phyloP scores from a whole-genome alignment of 2,797 vertebrate species.

The Falco rusticolus region DNA sequence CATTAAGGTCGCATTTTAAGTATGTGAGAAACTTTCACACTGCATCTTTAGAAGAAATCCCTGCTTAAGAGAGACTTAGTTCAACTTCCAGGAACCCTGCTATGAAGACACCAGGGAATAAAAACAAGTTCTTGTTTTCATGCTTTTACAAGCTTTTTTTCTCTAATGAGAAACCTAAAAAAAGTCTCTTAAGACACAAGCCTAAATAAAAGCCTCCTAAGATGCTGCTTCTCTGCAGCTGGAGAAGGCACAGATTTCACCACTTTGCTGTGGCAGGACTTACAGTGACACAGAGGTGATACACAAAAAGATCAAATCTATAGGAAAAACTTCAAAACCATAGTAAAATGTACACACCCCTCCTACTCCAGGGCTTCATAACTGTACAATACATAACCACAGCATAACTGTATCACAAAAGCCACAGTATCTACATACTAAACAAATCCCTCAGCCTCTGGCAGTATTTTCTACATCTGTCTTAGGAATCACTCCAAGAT shows the following conservation, averaged over 20 bases:
- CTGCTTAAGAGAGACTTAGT: not conserved
- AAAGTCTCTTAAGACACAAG: not conserved
- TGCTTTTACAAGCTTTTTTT: not conserved
- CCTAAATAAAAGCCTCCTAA: not conserved
- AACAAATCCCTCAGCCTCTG: not conserved
- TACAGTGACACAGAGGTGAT: not conserved
- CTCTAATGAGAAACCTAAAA: not conserved
- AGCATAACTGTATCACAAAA: not conserved
- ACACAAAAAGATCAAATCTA: not conserved
- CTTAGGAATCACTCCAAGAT: not conserved
- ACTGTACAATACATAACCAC: not conserved
- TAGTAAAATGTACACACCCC: not conserved
- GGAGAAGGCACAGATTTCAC: not conserved
- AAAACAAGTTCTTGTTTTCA: conserved; percentile 6
- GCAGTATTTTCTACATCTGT: not conserved
- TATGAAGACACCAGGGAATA: not conserved
- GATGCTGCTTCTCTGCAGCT: not conserved
- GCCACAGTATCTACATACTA: rapidly evolving
- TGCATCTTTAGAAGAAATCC: conserved; percentile 4
- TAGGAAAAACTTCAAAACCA: not conserved
- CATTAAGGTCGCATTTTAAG: not conserved
- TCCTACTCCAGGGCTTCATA: not conserved
- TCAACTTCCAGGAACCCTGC: conserved; percentile 5
- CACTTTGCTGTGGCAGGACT: not conserved
- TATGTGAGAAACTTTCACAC: not conserved